These are phyloP conservation scores for Pomacea maculata DNA, from an alignment of 1,140 invertebrate genomes.

Conservation along the genomic window DNA sequence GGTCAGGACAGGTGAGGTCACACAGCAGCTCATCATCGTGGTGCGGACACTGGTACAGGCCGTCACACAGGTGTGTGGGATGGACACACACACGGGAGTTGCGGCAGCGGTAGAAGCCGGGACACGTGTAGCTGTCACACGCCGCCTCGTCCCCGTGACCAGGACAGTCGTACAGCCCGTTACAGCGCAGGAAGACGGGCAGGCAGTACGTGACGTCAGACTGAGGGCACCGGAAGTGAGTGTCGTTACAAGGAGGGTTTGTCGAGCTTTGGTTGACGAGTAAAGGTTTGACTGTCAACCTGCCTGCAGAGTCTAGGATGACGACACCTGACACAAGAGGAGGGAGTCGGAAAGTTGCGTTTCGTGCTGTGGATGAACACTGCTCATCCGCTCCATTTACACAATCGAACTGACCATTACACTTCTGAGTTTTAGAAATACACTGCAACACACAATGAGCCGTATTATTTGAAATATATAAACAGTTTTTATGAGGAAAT, in stretches of 20 bases:
- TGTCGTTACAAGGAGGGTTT: not conserved
- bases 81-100: slow-evolving; percentile 18
- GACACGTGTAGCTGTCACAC: slow-evolving; percentile 13
- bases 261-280: not conserved
- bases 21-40: slow-evolving; percentile 28
- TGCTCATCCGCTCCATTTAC: not conserved
- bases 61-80: slow-evolving; percentile 24
- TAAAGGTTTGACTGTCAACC: not conserved
- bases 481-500: no score
- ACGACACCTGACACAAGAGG: not conserved
- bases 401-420: not conserved
- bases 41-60: slow-evolving; percentile 23
- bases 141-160: slow-evolving; percentile 17
- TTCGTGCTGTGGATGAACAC: no score
- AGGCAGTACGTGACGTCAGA: slow-evolving; percentile 7
- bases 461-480: no score
- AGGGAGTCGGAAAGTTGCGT: not conserved
- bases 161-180: slow-evolving; percentile 25
- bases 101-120: slow-evolving; percentile 18
- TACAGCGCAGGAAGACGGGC: slow-evolving; percentile 26
- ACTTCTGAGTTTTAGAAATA: not conserved
- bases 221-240: slow-evolving; percentile 18
- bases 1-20: slow-evolving; percentile 20
- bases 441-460: not conserved
- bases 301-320: not conserved